Evolutionary conservation across 2,888 invertebrate genomes (phyloP).

Genomic region (Oscheius sp.): DNA sequence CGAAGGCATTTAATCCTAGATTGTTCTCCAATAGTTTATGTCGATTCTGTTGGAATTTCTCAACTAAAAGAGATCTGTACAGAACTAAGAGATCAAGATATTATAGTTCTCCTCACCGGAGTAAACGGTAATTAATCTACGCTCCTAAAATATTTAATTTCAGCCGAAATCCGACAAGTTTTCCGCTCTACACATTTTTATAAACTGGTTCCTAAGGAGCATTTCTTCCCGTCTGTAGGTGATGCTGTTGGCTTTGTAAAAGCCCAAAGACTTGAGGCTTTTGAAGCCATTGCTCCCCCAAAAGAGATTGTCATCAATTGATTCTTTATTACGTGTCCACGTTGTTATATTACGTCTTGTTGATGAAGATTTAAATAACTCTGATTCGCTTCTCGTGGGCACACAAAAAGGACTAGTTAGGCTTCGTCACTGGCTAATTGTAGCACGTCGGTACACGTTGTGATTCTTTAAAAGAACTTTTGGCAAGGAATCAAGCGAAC

Average conservation of each 20-base stretch:
- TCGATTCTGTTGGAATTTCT: slow-evolving; percentile 64
- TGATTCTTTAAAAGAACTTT: too few species aligned
- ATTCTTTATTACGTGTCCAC: neutral
- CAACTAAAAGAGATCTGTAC: slow-evolving; percentile 44
- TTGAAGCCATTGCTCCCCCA: neutral
- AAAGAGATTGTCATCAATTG: neutral
- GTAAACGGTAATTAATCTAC: neutral
- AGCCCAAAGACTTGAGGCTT: neutral
- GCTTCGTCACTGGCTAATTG: too few species aligned
- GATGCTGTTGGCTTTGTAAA: slow-evolving; percentile 27
- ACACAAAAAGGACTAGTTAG: too few species aligned
- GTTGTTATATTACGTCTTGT: too few species aligned
- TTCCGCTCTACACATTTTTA: neutral
- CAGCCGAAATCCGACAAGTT: slow-evolving; percentile 12
- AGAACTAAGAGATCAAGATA: slow-evolving; percentile 1
- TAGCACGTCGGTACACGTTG: too few species aligned
- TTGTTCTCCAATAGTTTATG: slow-evolving; percentile 57
- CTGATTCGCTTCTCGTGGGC: too few species aligned
- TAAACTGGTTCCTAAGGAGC: slow-evolving; percentile 8
- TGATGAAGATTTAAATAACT: too few species aligned
- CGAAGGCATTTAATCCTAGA: slow-evolving; percentile 48
- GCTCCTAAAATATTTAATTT: neutral
- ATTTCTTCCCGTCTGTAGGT: slow-evolving; percentile 20
- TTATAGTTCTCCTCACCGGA: neutral
- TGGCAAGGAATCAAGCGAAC: too few species aligned